These are phyloP conservation scores for Ageneiosus marmoratus DNA, from an alignment of 2,113 vertebrate species.

Conservation along the genomic window DNA sequence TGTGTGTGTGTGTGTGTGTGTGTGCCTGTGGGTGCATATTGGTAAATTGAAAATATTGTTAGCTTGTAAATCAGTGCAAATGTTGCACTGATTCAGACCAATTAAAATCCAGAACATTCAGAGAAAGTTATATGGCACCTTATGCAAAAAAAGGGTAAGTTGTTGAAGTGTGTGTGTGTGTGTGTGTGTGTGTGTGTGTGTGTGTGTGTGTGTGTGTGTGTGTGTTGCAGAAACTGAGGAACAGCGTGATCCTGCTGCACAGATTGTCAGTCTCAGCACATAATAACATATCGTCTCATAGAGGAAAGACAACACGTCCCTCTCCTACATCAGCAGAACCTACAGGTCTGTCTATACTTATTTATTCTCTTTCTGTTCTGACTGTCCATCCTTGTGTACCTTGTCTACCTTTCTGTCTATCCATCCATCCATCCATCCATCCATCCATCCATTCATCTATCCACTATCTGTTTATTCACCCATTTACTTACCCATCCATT, in stretches of 20 bases:
- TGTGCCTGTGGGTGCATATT: slow-evolving; percentile 4
- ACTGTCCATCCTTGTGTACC: neutral
- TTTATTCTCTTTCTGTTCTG: neutral
- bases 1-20: slow-evolving; percentile 21
- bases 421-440: neutral
- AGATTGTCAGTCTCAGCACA: slow-evolving; percentile 49
- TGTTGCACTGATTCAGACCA: neutral
- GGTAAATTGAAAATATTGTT: neutral
- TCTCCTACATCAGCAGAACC: slow-evolving; percentile 59
- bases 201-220: slow-evolving; percentile 19
- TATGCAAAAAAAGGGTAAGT: neutral
- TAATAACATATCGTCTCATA: slow-evolving; percentile 62
- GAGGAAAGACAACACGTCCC: slow-evolving; percentile 62
- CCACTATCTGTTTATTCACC: neutral
- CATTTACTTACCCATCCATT: neutral
- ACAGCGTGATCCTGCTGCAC: slow-evolving; percentile 67
- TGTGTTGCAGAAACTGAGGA: slow-evolving; percentile 67
- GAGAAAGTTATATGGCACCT: neutral
- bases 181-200: slow-evolving; percentile 30
- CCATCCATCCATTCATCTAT: neutral
- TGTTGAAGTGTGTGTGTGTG: neutral
- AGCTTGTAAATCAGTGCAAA: neutral
- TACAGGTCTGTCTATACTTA: slow-evolving; percentile 70
- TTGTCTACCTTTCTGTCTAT: no score
- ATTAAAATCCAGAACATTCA: neutral